phyloP scores from a whole-genome alignment of 2,113 vertebrate genomes.

The Typhlomys cinereus region DNA sequence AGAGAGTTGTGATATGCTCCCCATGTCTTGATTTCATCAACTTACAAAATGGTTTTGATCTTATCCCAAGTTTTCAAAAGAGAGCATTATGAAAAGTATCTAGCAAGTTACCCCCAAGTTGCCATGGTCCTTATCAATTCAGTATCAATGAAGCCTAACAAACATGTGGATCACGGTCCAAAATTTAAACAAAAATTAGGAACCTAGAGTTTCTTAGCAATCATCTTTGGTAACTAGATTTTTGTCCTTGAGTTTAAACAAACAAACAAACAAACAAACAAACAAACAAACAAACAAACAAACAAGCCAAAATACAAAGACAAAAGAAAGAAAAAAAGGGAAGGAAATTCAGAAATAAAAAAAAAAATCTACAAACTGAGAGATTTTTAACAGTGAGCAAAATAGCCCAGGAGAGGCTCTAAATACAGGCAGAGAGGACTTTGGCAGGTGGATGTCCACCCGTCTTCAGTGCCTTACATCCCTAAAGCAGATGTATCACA shows the following conservation, averaged over 20 bases:
- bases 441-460: rapidly evolving
- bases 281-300: background rate
- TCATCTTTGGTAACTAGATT: background rate
- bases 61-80: background rate
- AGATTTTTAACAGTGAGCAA: background rate
- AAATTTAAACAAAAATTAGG: background rate
- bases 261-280: background rate
- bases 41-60: background rate
- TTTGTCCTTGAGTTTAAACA: background rate
- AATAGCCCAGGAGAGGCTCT: background rate
- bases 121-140: background rate
- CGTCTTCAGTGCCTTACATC: no score
- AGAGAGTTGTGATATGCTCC: no score
- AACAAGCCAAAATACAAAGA: background rate
- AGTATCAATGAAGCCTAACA: background rate
- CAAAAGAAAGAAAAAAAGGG: background rate
- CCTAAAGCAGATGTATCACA: background rate
- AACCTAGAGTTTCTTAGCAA: background rate
- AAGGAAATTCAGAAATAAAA: background rate
- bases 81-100: background rate
- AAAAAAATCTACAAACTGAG: background rate
- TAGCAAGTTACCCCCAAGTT: background rate
- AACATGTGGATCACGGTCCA: background rate
- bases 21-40: background rate
- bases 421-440: background rate